Conservation (phyloP, 2,888 invertebrate species). For the Lissocephala sabroskyi region DNA sequence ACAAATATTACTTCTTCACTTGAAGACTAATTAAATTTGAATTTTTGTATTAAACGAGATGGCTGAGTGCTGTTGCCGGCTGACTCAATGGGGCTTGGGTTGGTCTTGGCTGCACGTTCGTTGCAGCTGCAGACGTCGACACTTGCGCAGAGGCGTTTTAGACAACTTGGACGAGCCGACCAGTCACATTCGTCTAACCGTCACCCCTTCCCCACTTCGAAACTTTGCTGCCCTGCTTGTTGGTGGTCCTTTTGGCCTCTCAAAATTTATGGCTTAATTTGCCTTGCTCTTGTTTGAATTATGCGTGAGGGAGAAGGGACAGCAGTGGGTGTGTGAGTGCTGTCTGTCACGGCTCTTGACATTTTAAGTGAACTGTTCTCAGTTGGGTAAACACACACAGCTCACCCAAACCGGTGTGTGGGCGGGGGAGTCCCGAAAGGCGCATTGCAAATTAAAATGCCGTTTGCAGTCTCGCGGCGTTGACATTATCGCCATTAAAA, state of each 20-base stretch:
- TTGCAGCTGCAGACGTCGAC: slow-evolving; percentile 19
- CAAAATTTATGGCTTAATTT: slow-evolving; percentile 58
- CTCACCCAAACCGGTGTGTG: background rate
- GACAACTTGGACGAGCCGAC: slow-evolving; percentile 24
- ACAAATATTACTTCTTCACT: slow-evolving; percentile 65
- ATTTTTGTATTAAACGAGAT: slow-evolving; percentile 53
- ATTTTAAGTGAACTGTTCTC: slow-evolving; percentile 43
- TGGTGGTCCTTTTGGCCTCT: slow-evolving; percentile 47
- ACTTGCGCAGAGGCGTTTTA: slow-evolving; percentile 42
- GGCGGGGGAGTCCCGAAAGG: no score
- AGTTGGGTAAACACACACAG: no score
- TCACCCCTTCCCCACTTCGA: no score
- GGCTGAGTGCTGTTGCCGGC: slow-evolving; percentile 14
- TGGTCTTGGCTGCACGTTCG: background rate
- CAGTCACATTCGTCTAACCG: background rate
- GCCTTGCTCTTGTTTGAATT: slow-evolving; percentile 48
- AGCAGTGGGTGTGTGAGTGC: slow-evolving; percentile 33
- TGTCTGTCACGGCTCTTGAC: slow-evolving; percentile 50
- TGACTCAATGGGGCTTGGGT: slow-evolving; percentile 2
- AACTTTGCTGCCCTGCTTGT: slow-evolving; percentile 36
- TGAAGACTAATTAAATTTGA: slow-evolving; percentile 70
- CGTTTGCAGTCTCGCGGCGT: no score
- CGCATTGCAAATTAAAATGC: no score
- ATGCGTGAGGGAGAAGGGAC: slow-evolving; percentile 24
- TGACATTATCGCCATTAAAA: no score